phyloP scores from a whole-genome alignment of 2,888 invertebrate genomes.

The Oscheius sp. region DNA sequence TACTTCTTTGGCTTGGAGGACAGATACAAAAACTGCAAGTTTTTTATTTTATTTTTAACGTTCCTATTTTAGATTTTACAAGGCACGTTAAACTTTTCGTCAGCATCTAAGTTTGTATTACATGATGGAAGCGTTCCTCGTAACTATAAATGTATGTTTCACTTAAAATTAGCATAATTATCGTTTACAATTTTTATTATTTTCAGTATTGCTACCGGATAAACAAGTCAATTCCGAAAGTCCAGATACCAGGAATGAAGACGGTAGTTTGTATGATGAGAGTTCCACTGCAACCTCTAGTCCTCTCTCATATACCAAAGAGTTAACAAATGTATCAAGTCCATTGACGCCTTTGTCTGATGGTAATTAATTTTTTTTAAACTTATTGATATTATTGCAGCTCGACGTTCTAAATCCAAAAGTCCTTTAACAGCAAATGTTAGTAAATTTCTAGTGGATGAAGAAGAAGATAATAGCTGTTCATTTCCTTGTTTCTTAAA shows the following conservation, averaged over 20 bases:
- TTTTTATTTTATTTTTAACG: not conserved
- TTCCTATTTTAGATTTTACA: constrained; percentile 17
- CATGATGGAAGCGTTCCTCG: constrained; percentile 8
- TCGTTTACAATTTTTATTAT: not conserved
- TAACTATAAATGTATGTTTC: constrained; percentile 18
- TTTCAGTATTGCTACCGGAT: constrained; percentile 28
- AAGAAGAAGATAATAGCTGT: not conserved
- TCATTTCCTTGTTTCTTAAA: too few species aligned
- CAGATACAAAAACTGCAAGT: constrained; percentile 15
- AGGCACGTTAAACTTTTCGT: constrained; percentile 12
- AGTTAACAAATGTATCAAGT: constrained; percentile 31
- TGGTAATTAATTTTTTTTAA: constrained; percentile 3
- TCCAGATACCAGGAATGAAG: constrained; percentile 13
- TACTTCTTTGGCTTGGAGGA: not conserved
- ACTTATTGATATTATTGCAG: not conserved
- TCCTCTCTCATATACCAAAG: constrained; percentile 31
- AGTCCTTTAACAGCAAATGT: constrained; percentile 10
- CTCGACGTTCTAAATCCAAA: constrained; percentile 31
- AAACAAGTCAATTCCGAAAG: constrained; percentile 19
- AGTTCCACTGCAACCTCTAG: constrained; percentile 28
- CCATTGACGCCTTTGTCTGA: constrained; percentile 29
- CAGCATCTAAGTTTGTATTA: not conserved
- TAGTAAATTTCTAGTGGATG: not conserved
- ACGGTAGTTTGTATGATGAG: constrained; percentile 11
- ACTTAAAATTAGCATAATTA: too few species aligned